Base-by-base conservation (phyloP, 1,140 invertebrate species). In the Lineus longissimus region DNA sequence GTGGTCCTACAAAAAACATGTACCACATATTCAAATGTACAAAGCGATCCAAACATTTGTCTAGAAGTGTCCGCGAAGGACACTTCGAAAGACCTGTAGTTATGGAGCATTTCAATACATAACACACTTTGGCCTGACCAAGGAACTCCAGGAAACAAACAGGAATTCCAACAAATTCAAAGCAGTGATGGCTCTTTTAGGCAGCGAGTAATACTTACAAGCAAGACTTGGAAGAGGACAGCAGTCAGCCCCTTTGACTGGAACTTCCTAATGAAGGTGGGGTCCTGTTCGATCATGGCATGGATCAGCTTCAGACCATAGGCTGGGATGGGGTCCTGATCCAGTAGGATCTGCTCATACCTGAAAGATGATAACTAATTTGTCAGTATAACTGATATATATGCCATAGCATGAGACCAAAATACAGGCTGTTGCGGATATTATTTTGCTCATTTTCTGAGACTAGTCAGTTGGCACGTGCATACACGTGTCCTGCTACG, bases 281-380 rank as follows among this genome's bases (percentile, higher is more conserved):
- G 61, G 55, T 72, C 70, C 56, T 78, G 73, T 23, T 76, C 75
- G 17, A 79, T 62, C 30, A 77, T 43, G 30, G 72, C 69, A 22
- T 71, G 62, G 29, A 78, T 57, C 13, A 79, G 62, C 56, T 76
- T 78, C 54, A 79, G 65, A 0, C 69, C 73, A 68, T 74, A 77
- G 45, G 73, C 70, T 29, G 77, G 77, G 22, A 78, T 62, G 2
- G 77, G 77, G 43, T 79, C 76, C 31, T 71, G 73, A 41, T 79
- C 77, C 27, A 79, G 59, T 19, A 79, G 61, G 30, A 79, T 69
- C 60, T 76, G 74, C 57, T 79, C 77, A 71, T 68, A 78, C 55
- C 77, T 78, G 45, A 1, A 67, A 55, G 55, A 62, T 55, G 43
- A 61, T 25, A 40, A 45, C 27, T 29, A 29, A n/a, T n/a, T n/a